phyloP scores from a whole-genome alignment of 2,797 vertebrate genomes.

The Spheniscus humboldti region DNA sequence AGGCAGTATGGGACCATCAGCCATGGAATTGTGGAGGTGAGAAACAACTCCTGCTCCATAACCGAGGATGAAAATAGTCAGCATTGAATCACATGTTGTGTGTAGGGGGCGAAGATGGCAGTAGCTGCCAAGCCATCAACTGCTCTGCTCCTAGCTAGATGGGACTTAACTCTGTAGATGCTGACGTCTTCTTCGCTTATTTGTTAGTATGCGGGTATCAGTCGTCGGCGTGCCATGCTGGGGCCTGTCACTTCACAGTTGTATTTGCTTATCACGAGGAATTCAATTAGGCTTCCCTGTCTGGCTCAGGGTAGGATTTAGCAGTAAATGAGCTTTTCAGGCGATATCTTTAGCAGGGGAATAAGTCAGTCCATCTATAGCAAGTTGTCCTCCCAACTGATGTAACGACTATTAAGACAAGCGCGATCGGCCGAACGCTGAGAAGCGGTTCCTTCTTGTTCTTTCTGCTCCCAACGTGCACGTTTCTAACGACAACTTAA shows the following conservation, averaged over 20 bases:
- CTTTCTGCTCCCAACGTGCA: background rate
- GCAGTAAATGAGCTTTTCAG: constrained; percentile 12
- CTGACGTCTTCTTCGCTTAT: fast-evolving
- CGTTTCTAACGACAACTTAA: background rate
- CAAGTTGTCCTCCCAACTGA: background rate
- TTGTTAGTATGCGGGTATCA: background rate
- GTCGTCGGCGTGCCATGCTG: fast-evolving
- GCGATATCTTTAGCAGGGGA: background rate
- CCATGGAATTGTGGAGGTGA: constrained; percentile 97
- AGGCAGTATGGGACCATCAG: constrained; percentile 96
- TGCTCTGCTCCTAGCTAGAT: background rate
- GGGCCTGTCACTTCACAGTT: background rate
- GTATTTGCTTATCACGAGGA: background rate
- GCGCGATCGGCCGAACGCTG: fast-evolving
- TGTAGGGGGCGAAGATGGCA: background rate
- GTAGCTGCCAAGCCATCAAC: background rate
- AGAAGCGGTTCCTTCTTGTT: background rate
- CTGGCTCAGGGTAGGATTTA: constrained; percentile 11
- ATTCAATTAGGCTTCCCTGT: background rate
- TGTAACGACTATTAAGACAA: background rate
- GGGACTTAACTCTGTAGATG: background rate
- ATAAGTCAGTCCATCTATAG: background rate
- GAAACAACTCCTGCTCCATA: background rate
- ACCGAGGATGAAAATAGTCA: background rate
- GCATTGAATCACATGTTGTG: background rate